Percentiles rank a stretch among this genome's conserved stretches.
Conservation (phyloP, 2,888 invertebrate species). For the Tineola bisselliella region DNA sequence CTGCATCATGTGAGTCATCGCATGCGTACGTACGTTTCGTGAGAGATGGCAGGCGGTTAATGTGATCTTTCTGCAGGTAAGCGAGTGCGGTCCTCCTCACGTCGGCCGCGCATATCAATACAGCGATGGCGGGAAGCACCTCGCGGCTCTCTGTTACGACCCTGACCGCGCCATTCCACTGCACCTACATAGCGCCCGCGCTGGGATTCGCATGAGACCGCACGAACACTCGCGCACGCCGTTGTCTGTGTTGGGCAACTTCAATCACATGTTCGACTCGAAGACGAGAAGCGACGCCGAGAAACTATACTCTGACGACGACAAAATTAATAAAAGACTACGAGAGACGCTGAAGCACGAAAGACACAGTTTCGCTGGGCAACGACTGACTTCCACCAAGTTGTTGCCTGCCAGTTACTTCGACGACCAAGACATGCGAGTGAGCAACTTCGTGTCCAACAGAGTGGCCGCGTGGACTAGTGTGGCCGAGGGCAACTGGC, state of each 20-base stretch:
- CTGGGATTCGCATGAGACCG: slow-evolving; percentile 29
- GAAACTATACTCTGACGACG: slow-evolving; percentile 46
- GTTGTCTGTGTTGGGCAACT: slow-evolving; percentile 52
- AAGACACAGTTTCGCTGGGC: slow-evolving; percentile 35
- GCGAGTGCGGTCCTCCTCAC: slow-evolving; percentile 36
- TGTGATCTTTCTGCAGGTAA: slow-evolving; percentile 28
- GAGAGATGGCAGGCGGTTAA: not conserved
- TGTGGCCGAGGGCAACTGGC: slow-evolving; percentile 38
- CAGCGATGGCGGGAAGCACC: slow-evolving; percentile 29
- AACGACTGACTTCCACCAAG: slow-evolving; percentile 34
- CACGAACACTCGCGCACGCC: slow-evolving; percentile 35
- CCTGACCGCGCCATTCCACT: slow-evolving; percentile 34
- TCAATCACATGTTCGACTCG: slow-evolving; percentile 58
- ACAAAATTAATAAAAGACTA: slow-evolving; percentile 35
- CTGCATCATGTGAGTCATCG: slow-evolving; percentile 34
- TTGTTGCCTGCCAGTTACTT: slow-evolving; percentile 42
- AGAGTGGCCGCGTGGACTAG: slow-evolving; percentile 43
- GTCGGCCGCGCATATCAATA: slow-evolving; percentile 51
- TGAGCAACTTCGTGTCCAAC: slow-evolving; percentile 46
- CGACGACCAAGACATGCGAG: slow-evolving; percentile 43
- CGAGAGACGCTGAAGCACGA: slow-evolving; percentile 41
- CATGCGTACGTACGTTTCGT: not conserved
- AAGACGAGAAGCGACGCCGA: slow-evolving; percentile 41
- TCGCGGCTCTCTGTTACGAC: slow-evolving; percentile 50
- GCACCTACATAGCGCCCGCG: slow-evolving; percentile 26